Conservation (phyloP, 2,113 vertebrate genomes). For the Triplophysa siluroides region DNA sequence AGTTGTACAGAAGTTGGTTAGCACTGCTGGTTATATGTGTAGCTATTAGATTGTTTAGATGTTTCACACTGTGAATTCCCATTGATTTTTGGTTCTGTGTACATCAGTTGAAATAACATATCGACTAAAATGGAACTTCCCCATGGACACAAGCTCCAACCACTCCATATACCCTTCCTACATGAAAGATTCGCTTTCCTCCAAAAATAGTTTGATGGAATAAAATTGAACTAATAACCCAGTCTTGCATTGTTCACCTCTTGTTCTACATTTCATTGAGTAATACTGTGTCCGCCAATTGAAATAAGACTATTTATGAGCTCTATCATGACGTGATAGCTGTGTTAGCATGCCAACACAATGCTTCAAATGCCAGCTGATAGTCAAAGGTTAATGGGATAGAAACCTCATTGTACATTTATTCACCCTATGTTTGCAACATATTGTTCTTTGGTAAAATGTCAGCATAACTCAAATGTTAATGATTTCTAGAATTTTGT, state of each 20-base stretch:
- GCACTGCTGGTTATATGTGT: conserved; percentile 12
- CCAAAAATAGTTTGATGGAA: background rate
- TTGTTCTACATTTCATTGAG: conserved; percentile 21
- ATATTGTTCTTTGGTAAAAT: conserved; percentile 57
- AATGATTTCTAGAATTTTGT: conserved; percentile 52
- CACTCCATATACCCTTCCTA: conserved; percentile 3
- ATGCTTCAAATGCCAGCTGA: conserved; percentile 53
- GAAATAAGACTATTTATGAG: conserved; percentile 34
- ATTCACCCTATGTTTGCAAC: conserved; percentile 36
- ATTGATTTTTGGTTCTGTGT: conserved; percentile 39
- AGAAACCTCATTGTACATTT: conserved; percentile 51
- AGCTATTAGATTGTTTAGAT: conserved; percentile 5
- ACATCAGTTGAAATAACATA: conserved; percentile 45
- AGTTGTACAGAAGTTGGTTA: conserved; percentile 1
- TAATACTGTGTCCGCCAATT: conserved; percentile 23
- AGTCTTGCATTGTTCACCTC: background rate
- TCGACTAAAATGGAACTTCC: conserved; percentile 38
- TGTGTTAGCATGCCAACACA: conserved; percentile 44
- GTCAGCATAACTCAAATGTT: conserved; percentile 57
- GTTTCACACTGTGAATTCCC: conserved; percentile 33
- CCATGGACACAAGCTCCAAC: conserved; percentile 31
- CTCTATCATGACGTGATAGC: conserved; percentile 24
- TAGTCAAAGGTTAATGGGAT: conserved; percentile 59
- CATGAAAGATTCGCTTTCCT: background rate
- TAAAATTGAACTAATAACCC: background rate